Evolutionary conservation across 1,140 invertebrate genomes (phyloP).

Genomic region (Uloborus diversus): DNA sequence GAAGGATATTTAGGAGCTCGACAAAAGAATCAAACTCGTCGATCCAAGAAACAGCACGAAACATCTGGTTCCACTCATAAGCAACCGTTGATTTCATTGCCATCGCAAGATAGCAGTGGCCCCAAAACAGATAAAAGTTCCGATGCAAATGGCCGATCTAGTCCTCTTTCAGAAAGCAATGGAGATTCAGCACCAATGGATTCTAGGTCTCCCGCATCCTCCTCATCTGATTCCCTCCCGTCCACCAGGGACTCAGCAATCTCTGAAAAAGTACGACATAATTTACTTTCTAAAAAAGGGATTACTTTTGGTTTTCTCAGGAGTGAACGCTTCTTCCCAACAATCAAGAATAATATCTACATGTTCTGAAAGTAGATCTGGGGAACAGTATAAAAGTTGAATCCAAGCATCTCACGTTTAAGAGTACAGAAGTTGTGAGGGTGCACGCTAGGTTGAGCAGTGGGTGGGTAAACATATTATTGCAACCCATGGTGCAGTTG

Average conservation of each 20-base stretch:
- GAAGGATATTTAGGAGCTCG: conserved; percentile 13
- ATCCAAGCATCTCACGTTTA: too few species aligned
- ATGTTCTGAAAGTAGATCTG: too few species aligned
- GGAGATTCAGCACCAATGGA: conserved; percentile 40
- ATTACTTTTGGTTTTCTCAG: not conserved
- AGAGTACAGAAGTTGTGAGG: too few species aligned
- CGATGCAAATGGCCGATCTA: conserved; percentile 16
- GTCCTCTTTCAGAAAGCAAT: conserved; percentile 36
- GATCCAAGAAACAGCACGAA: conserved; percentile 29
- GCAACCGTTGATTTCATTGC: not conserved
- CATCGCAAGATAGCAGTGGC: conserved; percentile 33
- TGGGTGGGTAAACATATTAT: too few species aligned
- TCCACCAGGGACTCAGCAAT: conserved; percentile 15
- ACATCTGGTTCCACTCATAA: not conserved
- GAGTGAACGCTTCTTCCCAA: too few species aligned
- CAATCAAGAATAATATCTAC: too few species aligned
- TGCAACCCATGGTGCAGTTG: too few species aligned
- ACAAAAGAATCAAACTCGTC: conserved; percentile 14
- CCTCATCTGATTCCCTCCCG: conserved; percentile 8
- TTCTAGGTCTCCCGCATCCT: conserved; percentile 24
- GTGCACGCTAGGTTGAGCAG: too few species aligned
- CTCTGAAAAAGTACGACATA: conserved; percentile 13
- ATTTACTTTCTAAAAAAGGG: not conserved
- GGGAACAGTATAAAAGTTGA: too few species aligned
- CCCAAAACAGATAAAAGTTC: conserved; percentile 16